These are phyloP conservation scores for Rotaria socialis DNA, from an alignment of 2,888 invertebrate species.

Conservation along the genomic window DNA sequence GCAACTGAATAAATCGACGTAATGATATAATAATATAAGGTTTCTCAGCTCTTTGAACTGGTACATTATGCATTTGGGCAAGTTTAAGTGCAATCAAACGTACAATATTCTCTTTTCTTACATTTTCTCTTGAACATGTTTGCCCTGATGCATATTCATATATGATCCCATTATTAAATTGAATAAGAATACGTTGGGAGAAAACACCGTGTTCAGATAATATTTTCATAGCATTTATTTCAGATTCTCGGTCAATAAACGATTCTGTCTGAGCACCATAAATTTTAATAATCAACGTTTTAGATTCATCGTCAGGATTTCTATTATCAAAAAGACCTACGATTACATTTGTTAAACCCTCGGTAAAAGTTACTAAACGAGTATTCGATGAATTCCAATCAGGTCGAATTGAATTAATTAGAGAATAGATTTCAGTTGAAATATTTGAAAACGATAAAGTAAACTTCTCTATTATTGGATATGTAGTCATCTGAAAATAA, in stretches of 20 bases:
- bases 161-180: conserved; percentile 47
- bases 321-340: not conserved
- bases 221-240: conserved; percentile 41
- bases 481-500: not conserved
- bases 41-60: not conserved
- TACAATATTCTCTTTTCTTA: conserved; percentile 43
- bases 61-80: not conserved
- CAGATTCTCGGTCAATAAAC: conserved; percentile 52
- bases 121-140: conserved; percentile 16
- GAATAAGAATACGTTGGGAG: conserved; percentile 20
- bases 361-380: not conserved
- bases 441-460: not conserved
- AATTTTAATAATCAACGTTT: conserved; percentile 51
- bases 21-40: not conserved
- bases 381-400: not conserved
- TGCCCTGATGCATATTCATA: conserved; percentile 47
- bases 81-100: not conserved
- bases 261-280: conserved; percentile 54
- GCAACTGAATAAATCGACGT: not conserved
- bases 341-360: not conserved
- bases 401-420: not conserved
- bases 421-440: not conserved
- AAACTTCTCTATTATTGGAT: not conserved
- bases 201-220: conserved; percentile 14
- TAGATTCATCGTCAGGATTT: not conserved